Evolutionary conservation across 2,888 invertebrate species (phyloP), one percentile per base, ranked within the genome.

Genomic region (Terebella lapidaria): DNA sequence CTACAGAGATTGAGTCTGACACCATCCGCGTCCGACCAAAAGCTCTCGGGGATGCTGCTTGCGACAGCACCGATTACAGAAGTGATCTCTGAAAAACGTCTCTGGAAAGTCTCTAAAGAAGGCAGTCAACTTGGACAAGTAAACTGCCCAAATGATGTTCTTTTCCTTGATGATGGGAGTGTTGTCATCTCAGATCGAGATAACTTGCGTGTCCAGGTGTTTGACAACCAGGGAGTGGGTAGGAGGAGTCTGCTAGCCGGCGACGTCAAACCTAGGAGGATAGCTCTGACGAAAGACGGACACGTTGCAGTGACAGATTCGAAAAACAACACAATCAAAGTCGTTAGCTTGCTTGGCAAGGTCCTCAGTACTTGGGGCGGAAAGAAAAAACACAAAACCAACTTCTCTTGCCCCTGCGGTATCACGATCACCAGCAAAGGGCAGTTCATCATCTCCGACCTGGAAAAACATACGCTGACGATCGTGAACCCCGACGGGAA

Each of bases 231-330:
- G 18, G 63, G 63, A 2, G 26, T 70, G 55, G 67, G 72, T 54
- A 51, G 49, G 3, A 53, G 25, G 25, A 45, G 24, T 22, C 47
- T 62, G 3, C 74, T 73, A 22, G 58, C 68, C 25, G 67, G 62
- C 5, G 68, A 71, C 35, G 60, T 70, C 51, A 67, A 63, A 46
- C 76, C 77, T 4, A 73, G 72, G 58, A 72, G 75, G 60, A 67
- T 72, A 29, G 65, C 71, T 5, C 64, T 73, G 18, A 65, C 73
- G 3, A 61, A 65, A 54, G 68, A 71, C 42, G 74, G 74, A 3
- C 68, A 72, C 45, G 65, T 77, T 2, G 74, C 73, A 3, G 71
- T 76, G 3, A 73, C 74, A 1, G 76, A 76, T 57, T 70, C 74
- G 42, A 73, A 71, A 54, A 67, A 67, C 20, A 71, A 72, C 53